Conservation (phyloP, 64 coral and sea anemone species). For the Montipora sp. region DNA sequence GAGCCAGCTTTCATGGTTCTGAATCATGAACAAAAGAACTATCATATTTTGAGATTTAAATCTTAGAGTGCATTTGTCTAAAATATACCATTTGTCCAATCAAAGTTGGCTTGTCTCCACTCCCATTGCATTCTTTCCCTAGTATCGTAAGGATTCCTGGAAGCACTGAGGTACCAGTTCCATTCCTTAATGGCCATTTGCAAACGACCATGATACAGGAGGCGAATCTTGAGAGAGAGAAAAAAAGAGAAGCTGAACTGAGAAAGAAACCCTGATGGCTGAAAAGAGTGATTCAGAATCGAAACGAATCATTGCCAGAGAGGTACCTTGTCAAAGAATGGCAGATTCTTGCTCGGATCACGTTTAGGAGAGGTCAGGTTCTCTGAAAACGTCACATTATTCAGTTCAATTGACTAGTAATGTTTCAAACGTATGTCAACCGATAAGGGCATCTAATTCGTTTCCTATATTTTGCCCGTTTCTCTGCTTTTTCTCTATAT, state of each 20-base stretch:
- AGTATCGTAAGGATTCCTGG: constrained; percentile 91
- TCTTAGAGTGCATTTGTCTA: too few relatives aligned
- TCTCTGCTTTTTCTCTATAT: too few relatives aligned
- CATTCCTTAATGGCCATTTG: constrained; percentile 88
- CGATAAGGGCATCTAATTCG: too few relatives aligned
- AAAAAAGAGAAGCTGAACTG: too few relatives aligned
- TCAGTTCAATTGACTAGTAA: not conserved
- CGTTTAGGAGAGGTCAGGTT: constrained; percentile 90
- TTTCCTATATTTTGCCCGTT: too few relatives aligned
- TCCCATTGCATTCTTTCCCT: constrained; percentile 92
- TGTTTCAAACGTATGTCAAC: too few relatives aligned
- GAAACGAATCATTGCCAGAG: too few relatives aligned
- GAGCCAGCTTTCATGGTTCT: too few relatives aligned
- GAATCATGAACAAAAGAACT: not conserved
- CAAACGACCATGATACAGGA: constrained; percentile 90
- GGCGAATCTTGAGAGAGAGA: constrained; percentile 66
- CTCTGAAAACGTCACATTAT: constrained; percentile 45
- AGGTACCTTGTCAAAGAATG: constrained; percentile 95
- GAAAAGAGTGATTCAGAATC: not conserved
- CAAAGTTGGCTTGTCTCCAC: constrained; percentile 88
- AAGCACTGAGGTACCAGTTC: constrained; percentile 91
- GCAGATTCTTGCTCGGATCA: constrained; percentile 93
- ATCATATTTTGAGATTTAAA: too few relatives aligned
- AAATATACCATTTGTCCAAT: constrained; percentile 95
- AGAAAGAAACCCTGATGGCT: not conserved